Evolutionary conservation across 2,888 invertebrate genomes (phyloP).

Genomic region (Lamproptera curius): DNA sequence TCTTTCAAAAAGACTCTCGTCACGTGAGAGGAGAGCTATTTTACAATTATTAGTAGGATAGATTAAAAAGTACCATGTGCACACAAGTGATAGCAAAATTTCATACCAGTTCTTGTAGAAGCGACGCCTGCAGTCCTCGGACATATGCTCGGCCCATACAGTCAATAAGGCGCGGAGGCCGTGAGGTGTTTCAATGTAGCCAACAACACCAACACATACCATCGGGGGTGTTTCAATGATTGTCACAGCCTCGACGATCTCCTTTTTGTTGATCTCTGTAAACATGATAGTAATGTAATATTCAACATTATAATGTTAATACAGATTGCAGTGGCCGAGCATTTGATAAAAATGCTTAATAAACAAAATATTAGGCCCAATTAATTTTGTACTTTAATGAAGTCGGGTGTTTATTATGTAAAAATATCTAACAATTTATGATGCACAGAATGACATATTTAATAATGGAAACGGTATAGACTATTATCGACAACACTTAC

Average conservation of each 20-base stretch:
- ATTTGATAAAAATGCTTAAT: too few species aligned
- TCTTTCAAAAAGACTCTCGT: slow-evolving; percentile 79
- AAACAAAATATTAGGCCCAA: too few species aligned
- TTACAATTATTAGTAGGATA: slow-evolving; percentile 40
- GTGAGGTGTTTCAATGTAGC: slow-evolving; percentile 99
- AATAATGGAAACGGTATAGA: too few species aligned
- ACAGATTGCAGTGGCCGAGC: too few species aligned
- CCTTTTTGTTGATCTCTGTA: slow-evolving; percentile 99
- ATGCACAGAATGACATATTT: too few species aligned
- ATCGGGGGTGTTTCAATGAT: slow-evolving; percentile 99
- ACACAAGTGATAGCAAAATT: slow-evolving; percentile 3
- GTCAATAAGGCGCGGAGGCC: slow-evolving; percentile 97
- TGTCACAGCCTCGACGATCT: slow-evolving; percentile 99
- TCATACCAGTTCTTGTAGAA: slow-evolving; percentile 99
- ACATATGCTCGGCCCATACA: slow-evolving; percentile 99
- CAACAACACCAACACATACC: slow-evolving; percentile 98
- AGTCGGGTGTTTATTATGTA: too few species aligned
- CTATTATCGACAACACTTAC: slow-evolving; percentile 86
- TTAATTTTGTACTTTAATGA: too few species aligned
- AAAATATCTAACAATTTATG: too few species aligned
- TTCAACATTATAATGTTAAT: too few species aligned
- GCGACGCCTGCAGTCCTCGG: slow-evolving; percentile 98
- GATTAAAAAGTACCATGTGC: not conserved
- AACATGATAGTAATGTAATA: slow-evolving; percentile 18
- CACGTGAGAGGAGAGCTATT: slow-evolving; percentile 83